Base-by-base conservation (phyloP, 2,797 vertebrate species). In the Coranthus polyacanthus region DNA sequence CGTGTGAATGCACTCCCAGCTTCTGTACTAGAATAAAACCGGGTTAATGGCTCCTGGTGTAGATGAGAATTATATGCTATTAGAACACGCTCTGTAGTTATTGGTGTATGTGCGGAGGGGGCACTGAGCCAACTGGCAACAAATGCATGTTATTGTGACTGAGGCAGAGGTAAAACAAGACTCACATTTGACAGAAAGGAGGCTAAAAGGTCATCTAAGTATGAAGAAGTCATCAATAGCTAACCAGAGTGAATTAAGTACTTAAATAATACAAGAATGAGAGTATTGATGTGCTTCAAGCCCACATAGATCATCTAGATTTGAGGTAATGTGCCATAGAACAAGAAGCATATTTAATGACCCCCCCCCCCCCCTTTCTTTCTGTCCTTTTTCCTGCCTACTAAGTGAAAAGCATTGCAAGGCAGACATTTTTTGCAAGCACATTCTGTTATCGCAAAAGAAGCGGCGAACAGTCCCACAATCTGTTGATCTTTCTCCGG, bases 401-500 rank as follows among this genome's bases (percentile, higher is more conserved):
- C 68, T 55, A 43, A 67, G 20, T 66, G 39, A 72, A 66, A 77
- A 68, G 22, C 65, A 57, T 57, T 73, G 64, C 54, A 45, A 76
- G 53, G 68, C 49, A 29, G 73, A 59, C 68, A 37, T 72, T 72
- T 75, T 50, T 63, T 64, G 3, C 18, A 43, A 55, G 64, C 41
- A 5, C 38, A 17, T 32, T 59, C 36, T 60, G 64, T 83, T 80
- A 89, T 91, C 79, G 84, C 68, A 38, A 51, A n/a, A 63, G 49
- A 72, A 56, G 64, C 68, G 77, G 70, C 29, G 18, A 68, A 65
- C 70, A 63, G 56, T 73, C 70, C 62, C 32, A 13, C 68, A 78
- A 83, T 88, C 79, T 71, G 86, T 69, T 73, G 71, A 86, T 85
- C 82, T 83, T 62, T 72, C 58, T 47, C 51, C 37, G 1, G 43